Evolutionary conservation across 2,113 vertebrate genomes (phyloP).

Genomic region (Chitala chitala): DNA sequence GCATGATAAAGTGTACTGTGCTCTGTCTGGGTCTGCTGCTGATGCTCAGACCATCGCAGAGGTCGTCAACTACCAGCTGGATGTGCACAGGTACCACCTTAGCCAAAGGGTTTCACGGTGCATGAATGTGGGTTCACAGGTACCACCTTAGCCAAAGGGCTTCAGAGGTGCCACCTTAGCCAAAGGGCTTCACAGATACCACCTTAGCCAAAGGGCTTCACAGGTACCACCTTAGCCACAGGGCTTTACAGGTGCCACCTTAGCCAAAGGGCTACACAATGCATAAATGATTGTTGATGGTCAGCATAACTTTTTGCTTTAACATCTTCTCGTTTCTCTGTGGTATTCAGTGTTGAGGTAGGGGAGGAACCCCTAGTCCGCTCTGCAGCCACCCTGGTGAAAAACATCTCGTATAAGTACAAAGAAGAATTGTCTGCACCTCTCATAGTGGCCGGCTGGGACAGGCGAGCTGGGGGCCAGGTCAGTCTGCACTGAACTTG

Average conservation of each 20-base stretch:
- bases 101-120: too few species aligned
- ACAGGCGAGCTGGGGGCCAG: slow-evolving; percentile 68
- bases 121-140: too few species aligned
- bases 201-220: slow-evolving; percentile 42
- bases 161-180: slow-evolving; percentile 65
- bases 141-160: slow-evolving; percentile 33
- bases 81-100: slow-evolving; percentile 70
- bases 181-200: slow-evolving; percentile 80
- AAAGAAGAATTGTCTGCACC: slow-evolving; percentile 77
- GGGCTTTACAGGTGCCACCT: slow-evolving; percentile 68
- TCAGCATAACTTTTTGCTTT: neutral
- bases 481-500: slow-evolving; percentile 56
- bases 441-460: slow-evolving; percentile 82
- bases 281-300: too few species aligned
- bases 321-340: neutral
- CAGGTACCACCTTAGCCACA: slow-evolving; percentile 54
- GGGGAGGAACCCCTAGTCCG: slow-evolving; percentile 66
- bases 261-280: too few species aligned
- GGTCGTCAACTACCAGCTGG: slow-evolving; percentile 73
- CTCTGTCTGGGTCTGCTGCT: slow-evolving; percentile 78
- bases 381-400: slow-evolving; percentile 73
- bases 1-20: slow-evolving; percentile 76
- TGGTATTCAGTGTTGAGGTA: slow-evolving; percentile 62
- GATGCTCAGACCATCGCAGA: slow-evolving; percentile 80
- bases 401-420: slow-evolving; percentile 75